These are phyloP conservation scores for Austrolebias charrua DNA, from an alignment of 2,797 vertebrate genomes.

Conservation along the genomic window DNA sequence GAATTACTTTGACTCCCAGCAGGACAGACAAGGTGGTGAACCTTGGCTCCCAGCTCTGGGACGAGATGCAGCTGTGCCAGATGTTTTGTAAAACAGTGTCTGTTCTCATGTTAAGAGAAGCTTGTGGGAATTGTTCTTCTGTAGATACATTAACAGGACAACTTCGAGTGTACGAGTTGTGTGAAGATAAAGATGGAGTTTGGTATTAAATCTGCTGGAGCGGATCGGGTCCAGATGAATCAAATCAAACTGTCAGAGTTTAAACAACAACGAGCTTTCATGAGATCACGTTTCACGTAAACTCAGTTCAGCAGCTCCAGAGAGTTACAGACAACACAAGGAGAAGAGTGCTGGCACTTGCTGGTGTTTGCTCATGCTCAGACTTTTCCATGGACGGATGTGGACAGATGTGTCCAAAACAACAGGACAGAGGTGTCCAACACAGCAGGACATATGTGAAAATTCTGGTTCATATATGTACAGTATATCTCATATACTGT, in stretches of 20 bases:
- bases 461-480: not conserved
- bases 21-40: slow-evolving; percentile 38
- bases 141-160: not conserved
- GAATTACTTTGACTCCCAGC: not conserved
- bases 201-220: not conserved
- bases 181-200: not conserved
- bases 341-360: slow-evolving; percentile 51
- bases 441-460: not conserved
- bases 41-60: not conserved
- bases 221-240: slow-evolving; percentile 12
- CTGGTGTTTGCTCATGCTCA: slow-evolving; percentile 35
- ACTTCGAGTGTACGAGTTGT: not conserved
- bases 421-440: too few relatives aligned
- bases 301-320: slow-evolving; percentile 34
- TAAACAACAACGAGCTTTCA: slow-evolving; percentile 8
- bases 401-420: too few relatives aligned
- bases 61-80: slow-evolving; percentile 5
- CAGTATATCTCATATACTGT: not conserved
- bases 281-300: slow-evolving; percentile 25
- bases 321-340: slow-evolving; percentile 48
- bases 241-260: not conserved
- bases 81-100: slow-evolving; percentile 1
- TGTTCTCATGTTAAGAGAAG: not conserved
- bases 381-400: slow-evolving; percentile 36
- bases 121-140: not conserved